A percentile compares a stretch with the other conserved stretches of the same genome.
Evolutionary conservation across 2,797 vertebrate species (phyloP).

Genomic region (Pseudocheirus occidentalis): DNA sequence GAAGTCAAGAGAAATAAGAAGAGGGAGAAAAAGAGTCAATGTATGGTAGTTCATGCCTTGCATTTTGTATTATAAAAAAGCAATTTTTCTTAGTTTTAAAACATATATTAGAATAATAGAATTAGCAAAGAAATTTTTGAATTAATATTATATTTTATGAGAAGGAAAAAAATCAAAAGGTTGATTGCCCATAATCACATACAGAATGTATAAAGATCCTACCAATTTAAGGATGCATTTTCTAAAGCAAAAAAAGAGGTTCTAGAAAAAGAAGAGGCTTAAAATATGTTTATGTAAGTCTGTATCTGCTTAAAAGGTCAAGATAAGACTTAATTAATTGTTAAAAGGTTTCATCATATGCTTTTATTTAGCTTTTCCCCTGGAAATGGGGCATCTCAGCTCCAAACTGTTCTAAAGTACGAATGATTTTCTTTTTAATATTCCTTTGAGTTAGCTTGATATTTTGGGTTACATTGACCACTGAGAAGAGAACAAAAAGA

Average conservation of each 20-base stretch:
- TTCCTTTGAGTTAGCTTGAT: conserved; percentile 18
- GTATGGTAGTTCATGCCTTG: conserved; percentile 42
- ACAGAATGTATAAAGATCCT: conserved; percentile 50
- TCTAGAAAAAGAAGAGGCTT: conserved; percentile 29
- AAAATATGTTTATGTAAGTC: conserved; percentile 45
- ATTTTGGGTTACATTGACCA: background rate
- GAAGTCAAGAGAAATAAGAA: conserved; percentile 49
- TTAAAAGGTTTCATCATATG: background rate
- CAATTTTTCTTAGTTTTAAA: background rate
- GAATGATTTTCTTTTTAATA: background rate
- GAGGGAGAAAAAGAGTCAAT: conserved; percentile 15
- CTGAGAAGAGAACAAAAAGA: background rate
- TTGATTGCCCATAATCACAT: conserved; percentile 50
- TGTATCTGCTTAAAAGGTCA: conserved; percentile 39
- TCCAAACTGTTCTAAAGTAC: conserved; percentile 23
- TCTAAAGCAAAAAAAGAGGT: conserved; percentile 27
- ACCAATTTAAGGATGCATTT: conserved; percentile 61
- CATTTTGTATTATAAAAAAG: conserved; percentile 57
- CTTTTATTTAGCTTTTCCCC: conserved; percentile 46
- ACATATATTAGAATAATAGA: conserved; percentile 28
- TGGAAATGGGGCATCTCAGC: background rate
- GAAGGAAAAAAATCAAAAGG: conserved; percentile 24
- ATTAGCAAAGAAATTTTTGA: conserved; percentile 54
- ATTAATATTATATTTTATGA: conserved; percentile 58
- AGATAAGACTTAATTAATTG: conserved; percentile 38